These are phyloP conservation scores for Garrulus glandarius DNA, from an alignment of 2,797 vertebrate genomes.

Conservation along the genomic window DNA sequence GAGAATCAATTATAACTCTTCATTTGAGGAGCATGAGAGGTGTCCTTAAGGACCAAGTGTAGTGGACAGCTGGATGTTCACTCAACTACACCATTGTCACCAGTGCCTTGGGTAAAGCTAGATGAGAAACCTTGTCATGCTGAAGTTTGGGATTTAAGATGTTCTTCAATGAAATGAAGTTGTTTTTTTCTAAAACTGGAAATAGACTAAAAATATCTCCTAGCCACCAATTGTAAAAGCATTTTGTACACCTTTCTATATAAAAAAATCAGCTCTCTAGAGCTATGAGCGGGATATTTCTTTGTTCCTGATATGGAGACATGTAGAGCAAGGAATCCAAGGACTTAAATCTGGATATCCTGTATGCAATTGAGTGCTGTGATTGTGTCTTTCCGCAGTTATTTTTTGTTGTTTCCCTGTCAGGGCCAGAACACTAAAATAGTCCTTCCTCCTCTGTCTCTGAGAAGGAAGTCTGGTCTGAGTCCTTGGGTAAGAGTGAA, in stretches of 20 bases:
- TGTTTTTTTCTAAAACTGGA: background rate
- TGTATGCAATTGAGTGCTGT: background rate
- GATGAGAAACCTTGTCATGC: background rate
- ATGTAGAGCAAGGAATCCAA: background rate
- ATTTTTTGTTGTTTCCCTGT: background rate
- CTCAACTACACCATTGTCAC: background rate
- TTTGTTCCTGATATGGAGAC: background rate
- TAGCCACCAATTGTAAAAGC: background rate
- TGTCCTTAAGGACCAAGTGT: background rate
- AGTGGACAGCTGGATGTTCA: background rate
- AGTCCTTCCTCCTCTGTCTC: background rate
- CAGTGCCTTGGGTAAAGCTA: background rate
- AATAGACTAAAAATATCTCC: background rate
- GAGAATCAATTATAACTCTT: background rate
- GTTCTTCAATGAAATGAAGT: background rate
- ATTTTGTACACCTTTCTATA: background rate
- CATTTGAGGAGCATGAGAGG: background rate
- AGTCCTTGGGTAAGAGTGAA: background rate
- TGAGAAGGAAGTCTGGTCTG: background rate
- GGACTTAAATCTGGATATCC: conserved; percentile 30
- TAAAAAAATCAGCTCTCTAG: background rate
- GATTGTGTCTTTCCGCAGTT: background rate
- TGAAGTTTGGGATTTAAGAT: background rate
- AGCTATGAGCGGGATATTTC: background rate
- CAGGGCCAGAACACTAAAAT: background rate